A percentile compares a stretch with the other conserved stretches of the same genome.
These are phyloP conservation scores for Norana najaformis DNA, from an alignment of 2,888 invertebrate genomes.

Conservation along the genomic window DNA sequence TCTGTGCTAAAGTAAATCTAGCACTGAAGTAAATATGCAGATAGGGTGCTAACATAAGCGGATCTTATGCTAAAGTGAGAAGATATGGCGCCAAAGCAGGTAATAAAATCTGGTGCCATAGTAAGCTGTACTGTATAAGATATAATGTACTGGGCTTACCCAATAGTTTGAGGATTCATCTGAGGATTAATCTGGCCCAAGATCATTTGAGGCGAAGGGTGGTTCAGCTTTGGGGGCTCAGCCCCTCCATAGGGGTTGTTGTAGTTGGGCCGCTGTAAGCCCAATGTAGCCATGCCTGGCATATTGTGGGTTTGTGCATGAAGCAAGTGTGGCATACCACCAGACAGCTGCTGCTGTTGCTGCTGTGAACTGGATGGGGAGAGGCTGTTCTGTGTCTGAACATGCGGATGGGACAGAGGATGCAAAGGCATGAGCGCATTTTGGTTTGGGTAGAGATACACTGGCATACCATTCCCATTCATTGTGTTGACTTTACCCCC, in stretches of 20 bases:
- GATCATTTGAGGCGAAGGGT: slow-evolving; percentile 15
- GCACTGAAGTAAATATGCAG: background rate
- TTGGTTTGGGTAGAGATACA: slow-evolving; percentile 6
- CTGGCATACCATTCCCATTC: slow-evolving; percentile 13
- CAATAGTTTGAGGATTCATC: background rate
- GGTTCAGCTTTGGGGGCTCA: slow-evolving; percentile 17
- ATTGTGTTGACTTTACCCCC: background rate
- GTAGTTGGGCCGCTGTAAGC: background rate
- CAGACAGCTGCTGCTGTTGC: background rate
- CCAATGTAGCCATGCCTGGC: background rate
- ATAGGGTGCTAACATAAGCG: background rate
- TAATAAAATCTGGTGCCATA: background rate
- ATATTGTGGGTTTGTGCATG: slow-evolving; percentile 5
- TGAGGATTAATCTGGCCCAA: slow-evolving; percentile 3
- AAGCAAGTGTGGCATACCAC: slow-evolving; percentile 13
- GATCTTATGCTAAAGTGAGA: no score
- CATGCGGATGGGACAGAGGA: background rate
- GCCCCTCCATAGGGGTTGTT: background rate
- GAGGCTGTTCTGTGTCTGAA: background rate
- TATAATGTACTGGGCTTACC: no score
- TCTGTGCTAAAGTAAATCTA: background rate
- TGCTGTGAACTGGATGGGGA: background rate
- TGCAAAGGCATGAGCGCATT: background rate
- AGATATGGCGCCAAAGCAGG: background rate
- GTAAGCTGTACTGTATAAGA: no score